These are phyloP conservation scores for Onchidella celtica DNA, from an alignment of 2,888 invertebrate genomes.

Conservation along the genomic window DNA sequence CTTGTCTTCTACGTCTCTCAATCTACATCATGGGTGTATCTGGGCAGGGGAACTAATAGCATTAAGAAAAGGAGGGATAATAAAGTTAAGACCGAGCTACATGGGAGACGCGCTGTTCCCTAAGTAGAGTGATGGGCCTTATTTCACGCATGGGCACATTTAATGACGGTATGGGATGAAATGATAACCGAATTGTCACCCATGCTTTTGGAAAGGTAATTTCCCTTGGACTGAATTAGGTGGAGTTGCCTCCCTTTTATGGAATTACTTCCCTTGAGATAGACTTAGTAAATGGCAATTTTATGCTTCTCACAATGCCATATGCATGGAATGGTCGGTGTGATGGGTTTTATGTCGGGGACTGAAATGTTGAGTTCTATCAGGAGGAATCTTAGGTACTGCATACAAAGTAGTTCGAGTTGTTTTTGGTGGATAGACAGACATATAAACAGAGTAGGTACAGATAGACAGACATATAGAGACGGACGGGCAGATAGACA, in stretches of 20 bases:
- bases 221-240: not conserved
- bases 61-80: not conserved
- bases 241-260: not conserved
- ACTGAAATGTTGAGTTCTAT: no score
- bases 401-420: no score
- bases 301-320: not conserved
- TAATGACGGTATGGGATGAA: slow-evolving; percentile 11
- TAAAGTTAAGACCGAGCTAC: not conserved
- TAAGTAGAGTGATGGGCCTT: slow-evolving; percentile 13
- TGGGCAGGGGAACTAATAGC: not conserved
- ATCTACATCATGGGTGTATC: not conserved
- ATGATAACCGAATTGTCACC: slow-evolving; percentile 7
- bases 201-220: not conserved
- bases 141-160: slow-evolving; percentile 8
- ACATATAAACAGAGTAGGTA: no score
- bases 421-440: no score
- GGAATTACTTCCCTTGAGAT: not conserved
- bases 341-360: no score
- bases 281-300: not conserved
- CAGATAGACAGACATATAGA: no score
- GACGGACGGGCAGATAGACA: no score
- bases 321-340: not conserved
- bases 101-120: not conserved
- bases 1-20: no score
- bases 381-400: no score